A percentile compares a stretch with the other conserved stretches of the same genome.
Evolutionary conservation across 2,888 invertebrate genomes (phyloP).

Genomic region (Melolontha melolontha): DNA sequence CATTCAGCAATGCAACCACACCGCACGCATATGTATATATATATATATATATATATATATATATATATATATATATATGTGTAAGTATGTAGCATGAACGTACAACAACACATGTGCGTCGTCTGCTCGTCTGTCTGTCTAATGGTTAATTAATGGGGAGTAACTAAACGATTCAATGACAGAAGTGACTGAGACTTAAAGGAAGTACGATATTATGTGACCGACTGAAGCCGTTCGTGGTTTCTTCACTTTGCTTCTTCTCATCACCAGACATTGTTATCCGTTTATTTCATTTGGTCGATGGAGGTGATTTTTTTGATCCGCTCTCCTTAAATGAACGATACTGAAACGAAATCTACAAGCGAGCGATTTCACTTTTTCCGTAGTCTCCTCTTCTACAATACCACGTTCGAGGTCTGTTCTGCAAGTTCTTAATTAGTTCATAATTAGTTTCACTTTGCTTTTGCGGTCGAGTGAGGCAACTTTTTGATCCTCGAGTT

Average conservation of each 20-base stretch:
- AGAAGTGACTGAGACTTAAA: conserved; percentile 51
- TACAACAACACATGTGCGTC: conserved; percentile 44
- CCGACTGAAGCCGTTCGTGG: conserved; percentile 30
- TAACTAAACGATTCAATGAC: conserved; percentile 51
- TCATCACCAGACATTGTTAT: background rate
- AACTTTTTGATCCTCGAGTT: conserved; percentile 25
- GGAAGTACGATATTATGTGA: conserved; percentile 60
- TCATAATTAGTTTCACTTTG: conserved; percentile 53
- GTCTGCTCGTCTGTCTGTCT: conserved; percentile 49
- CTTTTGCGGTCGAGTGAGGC: conserved; percentile 15
- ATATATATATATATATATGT: conserved; percentile 13
- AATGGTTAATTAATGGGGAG: conserved; percentile 54
- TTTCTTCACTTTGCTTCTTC: background rate
- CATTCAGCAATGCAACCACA: conserved; percentile 36
- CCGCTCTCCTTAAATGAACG: no score
- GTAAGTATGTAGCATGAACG: conserved; percentile 1
- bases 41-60: no score
- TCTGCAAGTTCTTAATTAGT: conserved; percentile 55
- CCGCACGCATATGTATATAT: no score
- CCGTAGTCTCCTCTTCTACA: background rate
- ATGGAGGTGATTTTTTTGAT: no score
- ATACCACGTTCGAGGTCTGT: conserved; percentile 43
- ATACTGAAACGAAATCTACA: background rate
- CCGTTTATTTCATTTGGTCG: no score
- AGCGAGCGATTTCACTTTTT: conserved; percentile 1